Conservation (phyloP, 2,888 invertebrate genomes). For the Drosophila barbarae region DNA sequence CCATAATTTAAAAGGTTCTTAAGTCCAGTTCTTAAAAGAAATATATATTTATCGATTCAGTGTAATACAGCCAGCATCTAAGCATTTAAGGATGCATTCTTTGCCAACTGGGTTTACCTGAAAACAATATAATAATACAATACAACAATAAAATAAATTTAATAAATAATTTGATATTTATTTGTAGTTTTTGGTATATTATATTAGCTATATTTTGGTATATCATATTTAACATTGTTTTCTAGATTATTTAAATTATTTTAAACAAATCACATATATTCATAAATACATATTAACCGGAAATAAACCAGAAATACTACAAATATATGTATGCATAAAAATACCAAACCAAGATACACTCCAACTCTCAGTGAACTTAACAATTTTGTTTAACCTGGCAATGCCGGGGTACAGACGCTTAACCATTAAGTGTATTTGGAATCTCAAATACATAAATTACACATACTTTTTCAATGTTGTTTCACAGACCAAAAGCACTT, state of each 20-base stretch:
- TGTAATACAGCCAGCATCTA: not conserved
- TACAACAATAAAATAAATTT: not conserved
- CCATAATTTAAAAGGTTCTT: conserved; percentile 40
- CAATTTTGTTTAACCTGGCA: conserved; percentile 17
- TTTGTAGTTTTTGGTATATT: not conserved
- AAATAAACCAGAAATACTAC: conserved; percentile 7
- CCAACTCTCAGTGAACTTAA: conserved; percentile 2
- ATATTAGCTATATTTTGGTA: not conserved
- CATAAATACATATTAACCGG: not conserved
- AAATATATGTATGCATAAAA: conserved; percentile 1
- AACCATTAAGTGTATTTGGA: conserved; percentile 1
- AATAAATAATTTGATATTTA: not conserved
- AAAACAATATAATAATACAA: not conserved
- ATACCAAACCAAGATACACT: conserved; percentile 8
- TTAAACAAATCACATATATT: not conserved
- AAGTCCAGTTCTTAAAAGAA: not conserved
- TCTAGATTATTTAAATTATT: not conserved
- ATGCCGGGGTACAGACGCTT: conserved; percentile 14
- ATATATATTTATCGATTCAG: not conserved
- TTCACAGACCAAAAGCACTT: not conserved
- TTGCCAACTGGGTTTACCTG: not conserved
- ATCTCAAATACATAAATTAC: not conserved
- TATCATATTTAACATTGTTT: not conserved
- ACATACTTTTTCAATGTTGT: not conserved
- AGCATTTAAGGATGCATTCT: conserved; percentile 37